Percentiles rank a stretch among this genome's conserved stretches.
Conservation (phyloP, 1,140 invertebrate genomes). For the Pygmarrhopalites habei region DNA sequence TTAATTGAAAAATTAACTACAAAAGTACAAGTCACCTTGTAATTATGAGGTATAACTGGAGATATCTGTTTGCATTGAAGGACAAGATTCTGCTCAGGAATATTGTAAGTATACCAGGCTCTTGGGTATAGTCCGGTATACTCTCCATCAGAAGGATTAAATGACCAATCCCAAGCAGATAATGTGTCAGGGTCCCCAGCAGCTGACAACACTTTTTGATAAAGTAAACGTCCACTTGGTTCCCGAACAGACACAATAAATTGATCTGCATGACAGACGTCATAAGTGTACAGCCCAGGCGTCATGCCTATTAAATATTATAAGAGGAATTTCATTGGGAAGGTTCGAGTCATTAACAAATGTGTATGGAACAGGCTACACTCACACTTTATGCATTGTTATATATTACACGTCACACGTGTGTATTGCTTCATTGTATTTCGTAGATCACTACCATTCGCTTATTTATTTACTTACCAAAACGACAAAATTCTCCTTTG, state of each 20-base stretch:
- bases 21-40: slow-evolving; percentile 58
- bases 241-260: slow-evolving; percentile 74
- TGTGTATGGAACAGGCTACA: too few species aligned
- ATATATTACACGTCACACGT: too few species aligned
- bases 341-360: too few species aligned
- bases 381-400: too few species aligned
- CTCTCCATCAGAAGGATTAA: slow-evolving; percentile 59
- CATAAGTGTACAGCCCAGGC: slow-evolving; percentile 79
- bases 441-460: too few species aligned
- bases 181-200: slow-evolving; percentile 47
- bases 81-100: slow-evolving; percentile 60
- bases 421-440: too few species aligned
- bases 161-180: slow-evolving; percentile 65
- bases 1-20: background rate
- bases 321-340: too few species aligned
- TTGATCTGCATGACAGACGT: slow-evolving; percentile 71
- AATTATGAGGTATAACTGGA: slow-evolving; percentile 82
- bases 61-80: background rate
- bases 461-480: too few species aligned
- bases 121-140: slow-evolving; percentile 80
- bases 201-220: slow-evolving; percentile 64
- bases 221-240: slow-evolving; percentile 59
- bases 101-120: slow-evolving; percentile 63
- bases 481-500: slow-evolving; percentile 86
- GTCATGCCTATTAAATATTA: too few species aligned